phyloP scores from a whole-genome alignment of 2,797 vertebrate species.

The Furcifer pardalis region DNA sequence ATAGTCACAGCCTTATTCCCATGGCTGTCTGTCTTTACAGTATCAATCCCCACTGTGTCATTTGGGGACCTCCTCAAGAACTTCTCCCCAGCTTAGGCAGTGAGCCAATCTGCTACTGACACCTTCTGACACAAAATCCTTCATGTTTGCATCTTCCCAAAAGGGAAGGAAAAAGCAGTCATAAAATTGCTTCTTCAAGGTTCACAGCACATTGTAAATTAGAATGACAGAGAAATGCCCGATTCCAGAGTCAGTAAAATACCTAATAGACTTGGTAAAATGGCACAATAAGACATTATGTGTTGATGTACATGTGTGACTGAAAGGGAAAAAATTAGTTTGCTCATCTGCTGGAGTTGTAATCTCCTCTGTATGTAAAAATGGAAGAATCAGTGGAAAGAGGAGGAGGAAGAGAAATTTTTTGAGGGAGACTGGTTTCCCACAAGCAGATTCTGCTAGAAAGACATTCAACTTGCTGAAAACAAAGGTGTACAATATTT shows the following conservation, averaged over 20 bases:
- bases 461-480: neutral
- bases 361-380: neutral
- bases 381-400: neutral
- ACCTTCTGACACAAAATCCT: neutral
- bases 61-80: too few relatives aligned
- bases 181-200: neutral
- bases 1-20: too few relatives aligned
- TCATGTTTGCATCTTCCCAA: neutral
- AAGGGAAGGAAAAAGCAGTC: neutral
- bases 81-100: too few relatives aligned
- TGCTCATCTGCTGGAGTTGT: neutral
- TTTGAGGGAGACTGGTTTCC: too few relatives aligned
- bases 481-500: neutral
- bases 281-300: neutral
- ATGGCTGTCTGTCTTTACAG: too few relatives aligned
- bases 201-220: too few relatives aligned
- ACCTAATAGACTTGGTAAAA: too few relatives aligned
- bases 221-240: neutral
- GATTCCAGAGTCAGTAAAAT: too few relatives aligned
- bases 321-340: neutral
- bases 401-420: too few relatives aligned
- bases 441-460: too few relatives aligned
- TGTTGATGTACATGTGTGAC: neutral
- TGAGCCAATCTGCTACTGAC: neutral
- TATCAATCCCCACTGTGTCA: too few relatives aligned